phyloP scores from a whole-genome alignment of 2,797 vertebrate genomes.

The Hemitrygon akajei region DNA sequence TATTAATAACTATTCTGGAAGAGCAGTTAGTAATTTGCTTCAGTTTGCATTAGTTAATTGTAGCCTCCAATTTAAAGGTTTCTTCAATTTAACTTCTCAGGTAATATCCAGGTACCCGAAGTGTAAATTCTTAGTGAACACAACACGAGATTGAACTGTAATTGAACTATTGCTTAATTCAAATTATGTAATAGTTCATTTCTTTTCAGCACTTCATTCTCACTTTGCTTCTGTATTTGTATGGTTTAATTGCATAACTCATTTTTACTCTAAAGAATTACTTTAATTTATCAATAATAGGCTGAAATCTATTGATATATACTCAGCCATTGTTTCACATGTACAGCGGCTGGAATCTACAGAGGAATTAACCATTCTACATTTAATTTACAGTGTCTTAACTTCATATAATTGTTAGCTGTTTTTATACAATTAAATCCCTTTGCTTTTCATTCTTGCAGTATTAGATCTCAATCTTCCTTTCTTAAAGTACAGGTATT shows the following conservation, averaged over 20 bases:
- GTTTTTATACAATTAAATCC: not conserved
- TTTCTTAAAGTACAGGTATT: constrained; percentile 16
- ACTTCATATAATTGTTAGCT: too few species aligned
- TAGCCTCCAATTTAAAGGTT: not conserved
- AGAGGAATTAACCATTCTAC: not conserved
- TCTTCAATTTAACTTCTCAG: not conserved
- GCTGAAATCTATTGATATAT: not conserved
- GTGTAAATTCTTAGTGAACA: not conserved
- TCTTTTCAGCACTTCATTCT: not conserved
- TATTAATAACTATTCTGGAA: constrained; percentile 24
- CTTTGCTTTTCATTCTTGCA: not conserved
- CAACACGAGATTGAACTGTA: not conserved
- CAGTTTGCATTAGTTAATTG: constrained; percentile 30
- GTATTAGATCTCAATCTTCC: constrained; percentile 19
- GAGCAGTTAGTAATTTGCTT: not conserved
- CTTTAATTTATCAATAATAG: not conserved
- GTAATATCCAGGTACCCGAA: not conserved
- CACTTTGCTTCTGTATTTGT: not conserved
- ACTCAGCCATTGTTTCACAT: not conserved
- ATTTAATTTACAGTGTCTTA: too few species aligned
- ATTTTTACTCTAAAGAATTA: not conserved
- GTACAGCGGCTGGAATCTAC: not conserved
- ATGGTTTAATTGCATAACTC: not conserved
- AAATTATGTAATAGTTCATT: constrained; percentile 3
- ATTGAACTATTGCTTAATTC: not conserved